Conservation (phyloP, 2,888 invertebrate species). For the Nasonia oneida region DNA sequence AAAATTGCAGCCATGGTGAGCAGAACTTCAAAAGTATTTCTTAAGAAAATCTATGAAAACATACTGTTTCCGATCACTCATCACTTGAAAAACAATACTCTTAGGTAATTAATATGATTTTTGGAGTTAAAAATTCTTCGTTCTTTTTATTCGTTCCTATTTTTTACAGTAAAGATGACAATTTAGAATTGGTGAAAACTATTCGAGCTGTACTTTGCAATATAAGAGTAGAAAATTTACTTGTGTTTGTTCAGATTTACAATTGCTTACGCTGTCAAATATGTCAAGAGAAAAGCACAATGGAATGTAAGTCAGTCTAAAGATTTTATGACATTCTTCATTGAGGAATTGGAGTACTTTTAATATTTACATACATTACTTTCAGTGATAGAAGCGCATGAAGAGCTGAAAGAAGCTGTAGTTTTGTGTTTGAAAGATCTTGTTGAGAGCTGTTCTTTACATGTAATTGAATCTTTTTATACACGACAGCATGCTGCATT, state of each 20-base stretch:
- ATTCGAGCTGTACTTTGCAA: slow-evolving; percentile 80
- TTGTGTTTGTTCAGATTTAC: slow-evolving; percentile 82
- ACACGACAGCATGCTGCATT: slow-evolving; percentile 81
- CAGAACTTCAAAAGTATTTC: slow-evolving; percentile 77
- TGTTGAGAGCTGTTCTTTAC: slow-evolving; percentile 79
- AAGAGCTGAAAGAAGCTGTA: slow-evolving; percentile 84
- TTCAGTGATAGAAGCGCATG: slow-evolving; percentile 82
- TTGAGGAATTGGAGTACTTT: slow-evolving; percentile 16
- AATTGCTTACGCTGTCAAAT: slow-evolving; percentile 81
- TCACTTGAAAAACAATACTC: slow-evolving; percentile 71
- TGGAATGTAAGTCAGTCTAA: slow-evolving; percentile 79
- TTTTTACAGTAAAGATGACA: slow-evolving; percentile 79
- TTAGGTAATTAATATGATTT: slow-evolving; percentile 68
- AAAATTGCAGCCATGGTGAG: slow-evolving; percentile 75
- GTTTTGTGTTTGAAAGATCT: slow-evolving; percentile 81
- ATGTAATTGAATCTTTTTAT: slow-evolving; percentile 82
- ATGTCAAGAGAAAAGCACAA: slow-evolving; percentile 79
- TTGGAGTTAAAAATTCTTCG: not conserved
- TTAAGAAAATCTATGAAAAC: slow-evolving; percentile 81
- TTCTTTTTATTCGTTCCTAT: slow-evolving; percentile 11
- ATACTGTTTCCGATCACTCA: slow-evolving; percentile 80
- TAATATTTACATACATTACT: not conserved
- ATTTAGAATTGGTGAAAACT: slow-evolving; percentile 80
- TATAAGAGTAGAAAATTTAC: slow-evolving; percentile 79
- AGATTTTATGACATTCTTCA: too few species aligned